These are phyloP conservation scores for Thamnaconus septentrionalis DNA, from an alignment of 2,113 vertebrate species.

Conservation along the genomic window DNA sequence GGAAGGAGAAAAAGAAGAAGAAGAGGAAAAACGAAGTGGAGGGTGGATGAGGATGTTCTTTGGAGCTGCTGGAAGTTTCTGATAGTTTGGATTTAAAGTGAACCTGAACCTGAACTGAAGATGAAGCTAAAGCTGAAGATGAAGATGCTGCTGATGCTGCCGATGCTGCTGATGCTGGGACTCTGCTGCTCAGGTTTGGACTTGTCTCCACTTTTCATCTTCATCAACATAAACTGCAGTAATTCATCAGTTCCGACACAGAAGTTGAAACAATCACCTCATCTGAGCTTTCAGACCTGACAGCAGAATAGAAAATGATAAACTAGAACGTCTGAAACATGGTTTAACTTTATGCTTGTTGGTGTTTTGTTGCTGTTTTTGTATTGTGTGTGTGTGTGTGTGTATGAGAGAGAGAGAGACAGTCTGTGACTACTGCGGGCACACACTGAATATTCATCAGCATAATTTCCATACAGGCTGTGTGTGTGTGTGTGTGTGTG, in stretches of 20 bases:
- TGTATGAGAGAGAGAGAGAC: too few relatives aligned
- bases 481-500: background rate
- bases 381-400: too few relatives aligned
- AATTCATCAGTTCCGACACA: background rate
- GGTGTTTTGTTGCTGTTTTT: too few relatives aligned
- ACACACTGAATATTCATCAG: constrained; percentile 22
- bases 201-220: background rate
- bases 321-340: too few relatives aligned
- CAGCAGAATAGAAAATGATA: too few relatives aligned
- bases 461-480: constrained; percentile 19
- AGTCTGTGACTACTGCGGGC: too few relatives aligned
- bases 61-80: constrained; percentile 4
- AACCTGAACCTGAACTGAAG: background rate
- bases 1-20: background rate
- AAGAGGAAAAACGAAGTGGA: background rate
- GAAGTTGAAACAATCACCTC: background rate
- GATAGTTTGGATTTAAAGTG: background rate
- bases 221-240: background rate
- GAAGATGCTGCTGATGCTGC: constrained; percentile 15
- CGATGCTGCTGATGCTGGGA: constrained; percentile 29
- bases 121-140: background rate
- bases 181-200: constrained; percentile 56
- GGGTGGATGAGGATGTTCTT: background rate
- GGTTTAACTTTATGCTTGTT: too few relatives aligned
- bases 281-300: too few relatives aligned